A percentile compares a stretch with the other conserved stretches of the same genome.
phyloP scores from a whole-genome alignment of 2,888 invertebrate genomes.

The Rhyacophila evoluta region DNA sequence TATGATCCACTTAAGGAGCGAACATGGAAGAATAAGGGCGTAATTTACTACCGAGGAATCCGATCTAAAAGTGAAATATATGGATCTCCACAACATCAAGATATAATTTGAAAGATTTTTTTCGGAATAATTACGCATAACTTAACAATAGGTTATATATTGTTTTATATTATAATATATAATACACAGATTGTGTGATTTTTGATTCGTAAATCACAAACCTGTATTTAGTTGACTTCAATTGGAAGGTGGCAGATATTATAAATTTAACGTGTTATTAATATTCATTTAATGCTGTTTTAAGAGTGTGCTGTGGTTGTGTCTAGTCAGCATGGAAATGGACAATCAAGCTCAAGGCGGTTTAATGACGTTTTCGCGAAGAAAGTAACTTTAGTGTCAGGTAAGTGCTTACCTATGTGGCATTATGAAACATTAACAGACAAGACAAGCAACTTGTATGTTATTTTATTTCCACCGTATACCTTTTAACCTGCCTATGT shows the following conservation, averaged over 20 bases:
- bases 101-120: too few relatives aligned
- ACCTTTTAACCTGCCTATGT: not conserved
- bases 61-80: too few relatives aligned
- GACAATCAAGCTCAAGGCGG: not conserved
- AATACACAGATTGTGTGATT: too few relatives aligned
- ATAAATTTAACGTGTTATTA: not conserved
- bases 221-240: too few relatives aligned
- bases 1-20: too few relatives aligned
- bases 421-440: not conserved
- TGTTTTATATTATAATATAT: too few relatives aligned
- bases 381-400: not conserved
- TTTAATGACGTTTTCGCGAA: conserved; percentile 1
- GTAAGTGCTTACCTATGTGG: not conserved
- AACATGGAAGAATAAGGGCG: too few relatives aligned
- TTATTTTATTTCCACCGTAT: not conserved
- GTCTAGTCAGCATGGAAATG: not conserved
- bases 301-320: not conserved
- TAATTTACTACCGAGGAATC: too few relatives aligned
- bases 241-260: not conserved
- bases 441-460: not conserved
- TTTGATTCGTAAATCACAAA: too few relatives aligned
- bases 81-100: too few relatives aligned
- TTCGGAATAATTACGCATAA: too few relatives aligned
- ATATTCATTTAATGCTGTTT: not conserved
- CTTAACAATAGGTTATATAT: too few relatives aligned